phyloP scores from a whole-genome alignment of 1,140 invertebrate genomes.

The Ceratina calcarata region DNA sequence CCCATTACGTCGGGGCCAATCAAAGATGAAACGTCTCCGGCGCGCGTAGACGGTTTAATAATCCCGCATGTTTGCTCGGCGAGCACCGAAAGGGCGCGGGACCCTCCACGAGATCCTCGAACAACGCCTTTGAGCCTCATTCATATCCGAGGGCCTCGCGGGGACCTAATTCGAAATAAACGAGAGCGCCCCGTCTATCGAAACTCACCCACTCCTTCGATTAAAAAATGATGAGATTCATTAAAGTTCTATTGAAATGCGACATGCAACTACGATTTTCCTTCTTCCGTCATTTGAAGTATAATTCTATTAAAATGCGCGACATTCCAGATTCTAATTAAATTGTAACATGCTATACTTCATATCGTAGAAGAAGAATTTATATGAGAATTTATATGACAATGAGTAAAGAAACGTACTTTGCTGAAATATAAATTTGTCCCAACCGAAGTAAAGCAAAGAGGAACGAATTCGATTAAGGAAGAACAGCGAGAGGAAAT shows the following conservation, averaged over 20 bases:
- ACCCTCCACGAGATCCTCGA: conserved; percentile 53
- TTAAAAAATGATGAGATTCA: not conserved
- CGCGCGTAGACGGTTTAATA: conserved; percentile 71
- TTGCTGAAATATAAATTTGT: not conserved
- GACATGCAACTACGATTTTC: not conserved
- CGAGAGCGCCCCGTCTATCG: conserved; percentile 27
- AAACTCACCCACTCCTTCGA: not conserved
- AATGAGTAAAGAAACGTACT: not conserved
- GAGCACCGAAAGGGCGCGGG: conserved; percentile 53
- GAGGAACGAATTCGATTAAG: conserved; percentile 10
- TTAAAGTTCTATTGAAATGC: no score
- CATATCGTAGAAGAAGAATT: no score
- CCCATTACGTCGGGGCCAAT: conserved; percentile 69
- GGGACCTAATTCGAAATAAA: conserved; percentile 67
- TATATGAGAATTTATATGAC: no score
- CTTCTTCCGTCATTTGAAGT: not conserved
- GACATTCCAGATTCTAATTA: no score
- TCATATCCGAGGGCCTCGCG: conserved; percentile 60
- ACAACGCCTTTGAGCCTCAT: conserved; percentile 71
- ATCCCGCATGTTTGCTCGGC: conserved; percentile 73
- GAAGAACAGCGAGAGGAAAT: not conserved
- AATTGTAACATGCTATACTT: no score
- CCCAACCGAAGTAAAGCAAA: not conserved
- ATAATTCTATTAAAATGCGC: not conserved
- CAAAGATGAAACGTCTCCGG: conserved; percentile 70